Conservation (phyloP, 1,140 invertebrate species). For the Globodera rostochiensis region DNA sequence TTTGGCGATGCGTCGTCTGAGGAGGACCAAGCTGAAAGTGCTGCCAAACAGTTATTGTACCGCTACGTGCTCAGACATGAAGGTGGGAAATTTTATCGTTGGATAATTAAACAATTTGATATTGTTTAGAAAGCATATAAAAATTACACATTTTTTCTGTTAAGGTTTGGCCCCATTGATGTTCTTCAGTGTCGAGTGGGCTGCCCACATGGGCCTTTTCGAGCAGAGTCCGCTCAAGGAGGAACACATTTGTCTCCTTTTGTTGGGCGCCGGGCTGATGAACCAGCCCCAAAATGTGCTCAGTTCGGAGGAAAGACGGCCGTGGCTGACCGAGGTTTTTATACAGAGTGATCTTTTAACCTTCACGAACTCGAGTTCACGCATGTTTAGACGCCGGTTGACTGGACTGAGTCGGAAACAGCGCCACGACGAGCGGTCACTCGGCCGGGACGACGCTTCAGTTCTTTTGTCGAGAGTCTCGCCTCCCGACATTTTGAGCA, state of each 20-base stretch:
- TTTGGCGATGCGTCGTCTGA: not conserved
- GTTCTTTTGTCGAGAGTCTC: constrained; percentile 29
- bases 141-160: not conserved
- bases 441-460: constrained; percentile 27
- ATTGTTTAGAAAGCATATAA: not conserved
- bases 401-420: not conserved
- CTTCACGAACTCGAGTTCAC: too few relatives aligned
- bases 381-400: constrained; percentile 4
- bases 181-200: constrained; percentile 37
- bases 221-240: constrained; percentile 25
- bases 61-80: not conserved
- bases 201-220: constrained; percentile 15
- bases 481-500: constrained; percentile 33
- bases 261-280: constrained; percentile 17
- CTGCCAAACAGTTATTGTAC: not conserved
- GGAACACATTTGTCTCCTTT: constrained; percentile 29
- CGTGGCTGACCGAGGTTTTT: constrained; percentile 5
- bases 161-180: constrained; percentile 36
- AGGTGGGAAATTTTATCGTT: not conserved
- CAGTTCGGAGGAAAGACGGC: not conserved
- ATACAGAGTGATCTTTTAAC: not conserved
- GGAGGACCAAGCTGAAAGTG: not conserved
- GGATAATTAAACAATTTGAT: not conserved
- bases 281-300: not conserved
- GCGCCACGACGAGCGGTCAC: not conserved